phyloP scores from a whole-genome alignment of 92 coral and sea anemone species.

The Umimayanthus chanpuru region DNA sequence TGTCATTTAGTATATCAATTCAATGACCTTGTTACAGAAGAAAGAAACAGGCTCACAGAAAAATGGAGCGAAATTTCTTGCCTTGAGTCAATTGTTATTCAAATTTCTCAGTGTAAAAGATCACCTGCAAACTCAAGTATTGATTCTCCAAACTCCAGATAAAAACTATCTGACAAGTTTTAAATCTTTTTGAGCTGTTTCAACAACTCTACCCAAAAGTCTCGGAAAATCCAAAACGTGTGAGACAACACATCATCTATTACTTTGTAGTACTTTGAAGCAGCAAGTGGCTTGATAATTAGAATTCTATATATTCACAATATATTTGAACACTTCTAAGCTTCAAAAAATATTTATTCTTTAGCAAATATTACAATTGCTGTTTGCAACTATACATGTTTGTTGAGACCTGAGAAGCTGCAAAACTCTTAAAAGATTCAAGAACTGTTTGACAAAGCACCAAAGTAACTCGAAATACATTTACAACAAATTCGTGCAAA shows the following conservation, averaged over 20 bases:
- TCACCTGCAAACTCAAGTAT: conserved; percentile 44
- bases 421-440: neutral
- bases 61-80: conserved; percentile 30
- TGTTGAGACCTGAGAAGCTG: neutral
- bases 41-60: conserved; percentile 40
- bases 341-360: conserved; percentile 19
- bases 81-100: conserved; percentile 41
- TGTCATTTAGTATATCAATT: neutral
- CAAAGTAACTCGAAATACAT: conserved; percentile 10
- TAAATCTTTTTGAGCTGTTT: conserved; percentile 2
- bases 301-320: conserved; percentile 24
- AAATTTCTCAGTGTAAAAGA: conserved; percentile 27
- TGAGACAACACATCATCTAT: neutral
- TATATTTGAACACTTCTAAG: conserved; percentile 16
- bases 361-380: neutral
- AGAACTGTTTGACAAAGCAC: neutral
- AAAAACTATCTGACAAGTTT: conserved; percentile 37
- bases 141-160: conserved; percentile 24
- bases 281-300: conserved; percentile 27
- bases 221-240: neutral
- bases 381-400: conserved; percentile 18
- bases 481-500: conserved; percentile 19
- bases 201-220: neutral
- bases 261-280: neutral
- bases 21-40: neutral